Evolutionary conservation across 2,113 vertebrate species (phyloP), one percentile per base, ranked within the genome.

Genomic region (Semnornis frantzii): DNA sequence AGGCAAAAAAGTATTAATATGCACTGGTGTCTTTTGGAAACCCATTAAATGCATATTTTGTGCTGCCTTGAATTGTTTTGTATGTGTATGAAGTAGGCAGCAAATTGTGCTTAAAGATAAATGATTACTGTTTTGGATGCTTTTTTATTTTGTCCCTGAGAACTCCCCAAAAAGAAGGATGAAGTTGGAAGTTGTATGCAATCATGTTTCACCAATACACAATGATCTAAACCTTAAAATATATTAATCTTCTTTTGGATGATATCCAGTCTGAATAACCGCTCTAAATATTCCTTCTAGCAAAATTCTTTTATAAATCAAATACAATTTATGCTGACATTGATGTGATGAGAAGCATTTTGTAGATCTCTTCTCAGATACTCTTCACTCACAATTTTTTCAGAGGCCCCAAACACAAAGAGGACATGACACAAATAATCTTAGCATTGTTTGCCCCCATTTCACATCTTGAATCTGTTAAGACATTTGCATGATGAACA

Each of bases 71-170:
- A 94, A 46, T 93, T 94, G 81, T 88, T 94, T 91, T 78, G 30
- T 88, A 5, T 87, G 33, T 91, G 58, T 91, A 72, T 92, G 87
- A 87, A 95, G 69, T 58, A 96, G 79, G n/a, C 87, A 94, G 89
- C 72, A 87, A 93, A 87, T 58, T 89, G 69, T 83, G 89, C 70
- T 94, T 95, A 95, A 87, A 90, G 72, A 55, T 58, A 83, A 85
- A 93, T 63, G 37, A 74, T 59, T 83, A 59, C 65, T 90, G 39
- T 5, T 88, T 88, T 81, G 76, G 69, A 85, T 81, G 37, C 31
- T 21, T 90, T 80, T 89, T 94, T 75, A 13, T 23, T 23, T 50
- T 52, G 23, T 13, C 12, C 23, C 55, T 83, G 50, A 90, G 85
- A 95, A 83, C 37, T 92, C 69, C 46, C 87, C 58, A n/a, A 83